These are phyloP conservation scores for Takifugu ocellatus DNA, from an alignment of 2,797 vertebrate genomes.

Conservation along the genomic window DNA sequence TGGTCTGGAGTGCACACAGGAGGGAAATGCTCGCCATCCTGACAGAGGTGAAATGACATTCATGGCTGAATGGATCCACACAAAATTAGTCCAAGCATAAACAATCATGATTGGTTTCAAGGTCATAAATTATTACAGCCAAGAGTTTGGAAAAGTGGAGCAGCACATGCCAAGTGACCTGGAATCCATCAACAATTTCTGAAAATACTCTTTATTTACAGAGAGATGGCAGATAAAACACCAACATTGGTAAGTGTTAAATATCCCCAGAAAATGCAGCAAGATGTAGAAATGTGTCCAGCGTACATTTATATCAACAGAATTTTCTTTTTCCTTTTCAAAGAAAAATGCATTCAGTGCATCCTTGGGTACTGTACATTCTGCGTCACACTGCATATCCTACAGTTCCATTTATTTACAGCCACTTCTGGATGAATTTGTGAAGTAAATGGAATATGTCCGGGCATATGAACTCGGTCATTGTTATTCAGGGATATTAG, in stretches of 20 bases:
- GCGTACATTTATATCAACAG: too few relatives aligned
- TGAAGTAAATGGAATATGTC: too few relatives aligned
- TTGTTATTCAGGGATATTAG: too few relatives aligned
- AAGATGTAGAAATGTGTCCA: too few relatives aligned
- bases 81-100: constrained; percentile 67
- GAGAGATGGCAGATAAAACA: constrained; percentile 21
- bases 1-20: constrained; percentile 22
- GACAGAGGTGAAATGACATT: constrained; percentile 56
- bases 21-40: constrained; percentile 25
- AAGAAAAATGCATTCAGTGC: too few relatives aligned
- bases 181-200: constrained; percentile 46
- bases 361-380: too few relatives aligned
- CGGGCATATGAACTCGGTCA: too few relatives aligned
- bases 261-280: too few relatives aligned
- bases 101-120: constrained; percentile 68
- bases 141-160: constrained; percentile 54
- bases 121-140: constrained; percentile 68
- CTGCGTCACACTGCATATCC: too few relatives aligned
- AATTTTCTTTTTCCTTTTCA: too few relatives aligned
- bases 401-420: too few relatives aligned
- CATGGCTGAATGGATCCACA: constrained; percentile 51
- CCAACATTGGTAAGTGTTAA: constrained; percentile 2
- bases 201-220: constrained; percentile 29
- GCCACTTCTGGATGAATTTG: too few relatives aligned
- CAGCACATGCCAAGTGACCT: constrained; percentile 62